Conservation (phyloP, 2,797 vertebrate species). For the Rhinatrema bivittatum region DNA sequence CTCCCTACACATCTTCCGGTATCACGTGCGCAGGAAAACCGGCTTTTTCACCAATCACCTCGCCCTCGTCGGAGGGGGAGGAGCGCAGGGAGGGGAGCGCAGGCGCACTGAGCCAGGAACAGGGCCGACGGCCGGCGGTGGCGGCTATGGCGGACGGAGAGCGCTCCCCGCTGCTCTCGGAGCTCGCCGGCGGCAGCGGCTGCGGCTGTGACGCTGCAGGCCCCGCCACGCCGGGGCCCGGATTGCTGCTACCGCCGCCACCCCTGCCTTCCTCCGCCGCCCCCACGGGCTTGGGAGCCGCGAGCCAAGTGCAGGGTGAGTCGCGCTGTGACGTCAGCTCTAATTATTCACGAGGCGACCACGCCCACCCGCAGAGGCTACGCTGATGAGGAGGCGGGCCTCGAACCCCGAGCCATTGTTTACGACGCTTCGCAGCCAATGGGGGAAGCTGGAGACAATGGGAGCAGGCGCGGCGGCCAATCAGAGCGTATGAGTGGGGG, state of each 20-base stretch:
- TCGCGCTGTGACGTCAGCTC: constrained; percentile 7
- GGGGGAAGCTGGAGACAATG: neutral
- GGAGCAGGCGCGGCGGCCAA: neutral
- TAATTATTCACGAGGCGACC: neutral
- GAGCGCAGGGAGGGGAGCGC: constrained; percentile 5
- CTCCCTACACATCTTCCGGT: too few species aligned
- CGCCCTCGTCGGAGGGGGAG: neutral
- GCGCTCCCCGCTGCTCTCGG: constrained; percentile 82
- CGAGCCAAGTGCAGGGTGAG: constrained; percentile 77
- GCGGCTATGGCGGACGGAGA: constrained; percentile 81
- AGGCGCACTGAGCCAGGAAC: constrained; percentile 15
- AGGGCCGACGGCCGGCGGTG: constrained; percentile 11
- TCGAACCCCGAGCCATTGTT: too few species aligned
- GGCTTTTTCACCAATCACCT: too few species aligned
- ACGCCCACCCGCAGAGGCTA: neutral
- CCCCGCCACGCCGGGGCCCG: constrained; percentile 26
- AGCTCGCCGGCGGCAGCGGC: constrained; percentile 69
- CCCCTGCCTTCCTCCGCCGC: constrained; percentile 65
- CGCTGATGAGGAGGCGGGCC: constrained; percentile 2
- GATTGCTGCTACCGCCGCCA: constrained; percentile 46
- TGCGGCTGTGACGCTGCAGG: constrained; percentile 59
- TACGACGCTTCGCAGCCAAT: too few species aligned
- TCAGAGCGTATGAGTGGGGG: neutral
- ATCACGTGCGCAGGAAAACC: too few species aligned
- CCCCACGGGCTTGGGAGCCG: constrained; percentile 42